phyloP scores from a whole-genome alignment of 2,888 invertebrate species.

The Herminia tarsipennalis region DNA sequence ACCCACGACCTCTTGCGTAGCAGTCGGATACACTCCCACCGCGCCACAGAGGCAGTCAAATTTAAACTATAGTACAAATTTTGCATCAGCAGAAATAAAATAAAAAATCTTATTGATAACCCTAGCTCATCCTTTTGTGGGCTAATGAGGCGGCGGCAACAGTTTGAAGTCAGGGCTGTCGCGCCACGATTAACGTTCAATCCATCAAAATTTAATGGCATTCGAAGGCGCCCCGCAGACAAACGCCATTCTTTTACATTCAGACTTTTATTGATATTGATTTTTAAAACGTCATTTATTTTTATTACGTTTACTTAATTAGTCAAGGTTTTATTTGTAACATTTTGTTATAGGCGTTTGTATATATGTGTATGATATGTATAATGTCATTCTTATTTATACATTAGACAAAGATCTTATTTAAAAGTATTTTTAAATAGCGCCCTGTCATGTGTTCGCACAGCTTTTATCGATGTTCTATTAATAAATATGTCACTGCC shows the following conservation, averaged over 20 bases:
- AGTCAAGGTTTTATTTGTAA: slow-evolving; percentile 8
- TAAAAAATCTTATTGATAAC: slow-evolving; percentile 4
- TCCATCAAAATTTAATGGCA: slow-evolving; percentile 67
- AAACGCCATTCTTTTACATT: slow-evolving; percentile 41
- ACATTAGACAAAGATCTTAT: background rate
- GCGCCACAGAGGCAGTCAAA: too few species aligned
- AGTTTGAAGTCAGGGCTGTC: slow-evolving; percentile 68
- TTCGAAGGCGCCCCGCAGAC: slow-evolving; percentile 33
- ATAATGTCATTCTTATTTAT: background rate
- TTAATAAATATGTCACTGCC: too few species aligned
- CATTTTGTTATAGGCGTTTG: too few species aligned
- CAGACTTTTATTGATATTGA: slow-evolving; percentile 47
- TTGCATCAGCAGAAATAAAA: background rate
- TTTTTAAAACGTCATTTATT: slow-evolving; percentile 38
- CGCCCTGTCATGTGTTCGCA: too few species aligned
- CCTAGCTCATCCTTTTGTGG: slow-evolving; percentile 43
- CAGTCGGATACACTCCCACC: too few species aligned
- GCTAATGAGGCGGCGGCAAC: slow-evolving; percentile 58
- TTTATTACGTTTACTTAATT: slow-evolving; percentile 34
- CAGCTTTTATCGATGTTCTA: too few species aligned
- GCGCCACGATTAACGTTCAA: slow-evolving; percentile 54
- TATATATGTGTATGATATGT: background rate
- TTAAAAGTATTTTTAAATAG: too few species aligned
- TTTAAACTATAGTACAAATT: too few species aligned
- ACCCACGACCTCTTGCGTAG: too few species aligned